These are phyloP conservation scores for Merops nubicus DNA, from an alignment of 2,113 vertebrate genomes.

Conservation along the genomic window DNA sequence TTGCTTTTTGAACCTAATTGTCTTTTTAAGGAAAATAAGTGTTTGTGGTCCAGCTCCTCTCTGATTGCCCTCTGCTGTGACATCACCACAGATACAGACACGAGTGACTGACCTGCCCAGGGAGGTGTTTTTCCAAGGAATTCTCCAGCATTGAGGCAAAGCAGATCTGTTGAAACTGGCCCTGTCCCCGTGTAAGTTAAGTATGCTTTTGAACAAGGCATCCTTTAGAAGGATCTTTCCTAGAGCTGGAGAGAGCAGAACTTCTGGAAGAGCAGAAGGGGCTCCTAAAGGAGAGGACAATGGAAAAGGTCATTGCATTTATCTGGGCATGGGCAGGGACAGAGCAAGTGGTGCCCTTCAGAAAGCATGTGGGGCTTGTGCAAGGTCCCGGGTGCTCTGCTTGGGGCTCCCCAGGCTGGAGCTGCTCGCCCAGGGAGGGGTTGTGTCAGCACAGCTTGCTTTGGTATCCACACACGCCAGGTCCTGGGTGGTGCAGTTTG, in stretches of 20 bases:
- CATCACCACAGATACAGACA: not conserved
- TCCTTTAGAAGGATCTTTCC: not conserved
- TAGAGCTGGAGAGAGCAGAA: not conserved
- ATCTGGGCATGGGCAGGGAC: not conserved
- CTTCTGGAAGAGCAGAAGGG: not conserved
- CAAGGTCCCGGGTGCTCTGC: too few relatives aligned
- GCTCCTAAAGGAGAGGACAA: not conserved
- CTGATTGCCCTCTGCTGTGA: not conserved
- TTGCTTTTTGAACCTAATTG: fast-evolving
- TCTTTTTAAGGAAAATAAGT: not conserved
- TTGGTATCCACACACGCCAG: not conserved
- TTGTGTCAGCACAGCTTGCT: not conserved
- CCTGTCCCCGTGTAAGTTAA: not conserved
- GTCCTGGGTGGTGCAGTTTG: not conserved
- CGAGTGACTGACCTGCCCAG: fast-evolving
- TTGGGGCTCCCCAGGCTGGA: not conserved
- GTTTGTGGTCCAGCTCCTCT: not conserved
- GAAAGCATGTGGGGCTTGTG: fast-evolving
- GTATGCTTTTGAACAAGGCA: not conserved
- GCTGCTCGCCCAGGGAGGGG: not conserved
- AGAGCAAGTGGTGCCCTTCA: not conserved
- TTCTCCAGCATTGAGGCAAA: not conserved
- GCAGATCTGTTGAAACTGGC: not conserved
- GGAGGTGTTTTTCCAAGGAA: not conserved
- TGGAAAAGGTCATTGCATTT: not conserved